phyloP scores from a whole-genome alignment of 2,888 invertebrate species.

The Philopedon plagiatum region DNA sequence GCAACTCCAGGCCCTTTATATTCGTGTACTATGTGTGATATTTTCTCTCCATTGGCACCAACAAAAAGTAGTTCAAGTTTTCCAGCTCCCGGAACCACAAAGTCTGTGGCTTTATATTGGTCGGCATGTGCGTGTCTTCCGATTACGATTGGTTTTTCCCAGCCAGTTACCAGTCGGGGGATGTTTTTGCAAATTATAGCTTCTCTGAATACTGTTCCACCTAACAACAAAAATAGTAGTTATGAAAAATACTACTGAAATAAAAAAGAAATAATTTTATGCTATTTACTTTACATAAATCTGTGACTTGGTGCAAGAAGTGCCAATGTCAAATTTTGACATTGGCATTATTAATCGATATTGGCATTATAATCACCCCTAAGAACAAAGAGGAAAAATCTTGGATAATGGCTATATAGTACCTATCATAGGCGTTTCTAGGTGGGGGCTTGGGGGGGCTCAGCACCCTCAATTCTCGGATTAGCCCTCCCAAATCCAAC shows the following conservation, averaged over 20 bases:
- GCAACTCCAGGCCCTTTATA: conserved; percentile 93
- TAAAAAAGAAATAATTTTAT: background rate
- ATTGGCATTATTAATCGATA: too few species aligned
- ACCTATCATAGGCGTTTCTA: too few species aligned
- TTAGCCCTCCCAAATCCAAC: too few species aligned
- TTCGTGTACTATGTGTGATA: conserved; percentile 84
- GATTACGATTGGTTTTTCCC: conserved; percentile 97
- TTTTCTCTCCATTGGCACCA: conserved; percentile 75
- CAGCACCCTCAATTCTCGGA: too few species aligned
- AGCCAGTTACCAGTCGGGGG: conserved; percentile 93
- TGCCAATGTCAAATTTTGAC: too few species aligned
- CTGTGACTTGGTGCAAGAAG: too few species aligned
- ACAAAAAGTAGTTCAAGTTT: conserved; percentile 89
- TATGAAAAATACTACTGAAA: background rate
- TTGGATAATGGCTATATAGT: too few species aligned
- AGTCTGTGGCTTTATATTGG: conserved; percentile 98
- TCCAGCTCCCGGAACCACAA: conserved; percentile 93
- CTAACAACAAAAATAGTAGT: conserved; percentile 62
- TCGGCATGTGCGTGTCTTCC: conserved; percentile 99
- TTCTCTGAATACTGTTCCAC: conserved; percentile 86
- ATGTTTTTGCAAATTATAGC: conserved; percentile 94
- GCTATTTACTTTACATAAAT: too few species aligned
- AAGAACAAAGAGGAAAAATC: too few species aligned
- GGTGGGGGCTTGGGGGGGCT: too few species aligned
- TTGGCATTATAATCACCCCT: too few species aligned